Percentiles rank a stretch among this genome's conserved stretches.
phyloP scores from a whole-genome alignment of 2,113 vertebrate genomes.

The Telmatochromis brichardi region DNA sequence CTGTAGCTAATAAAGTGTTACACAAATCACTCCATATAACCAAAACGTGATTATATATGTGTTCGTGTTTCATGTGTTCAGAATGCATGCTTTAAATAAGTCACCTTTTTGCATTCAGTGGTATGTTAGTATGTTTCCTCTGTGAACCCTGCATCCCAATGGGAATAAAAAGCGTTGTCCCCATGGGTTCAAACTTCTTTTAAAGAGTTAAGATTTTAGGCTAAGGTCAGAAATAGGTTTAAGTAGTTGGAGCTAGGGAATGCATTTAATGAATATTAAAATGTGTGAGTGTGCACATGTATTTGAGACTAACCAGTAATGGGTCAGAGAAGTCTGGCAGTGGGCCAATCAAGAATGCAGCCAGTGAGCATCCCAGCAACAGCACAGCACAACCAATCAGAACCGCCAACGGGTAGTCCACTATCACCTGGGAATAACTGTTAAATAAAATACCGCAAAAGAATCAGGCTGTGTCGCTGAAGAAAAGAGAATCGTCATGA shows the following conservation, averaged over 20 bases:
- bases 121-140: not conserved
- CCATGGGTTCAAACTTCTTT: not conserved
- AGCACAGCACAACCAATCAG: slow-evolving; percentile 74
- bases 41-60: not conserved
- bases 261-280: not conserved
- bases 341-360: slow-evolving; percentile 79
- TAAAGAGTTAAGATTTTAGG: not conserved
- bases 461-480: not conserved
- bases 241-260: not conserved
- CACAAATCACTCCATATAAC: not conserved
- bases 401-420: slow-evolving; percentile 79
- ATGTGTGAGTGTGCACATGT: not conserved
- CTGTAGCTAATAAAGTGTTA: not conserved
- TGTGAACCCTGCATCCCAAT: not conserved
- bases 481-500: not conserved
- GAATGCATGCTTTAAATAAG: not conserved
- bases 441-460: slow-evolving; percentile 35
- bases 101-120: not conserved
- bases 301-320: slow-evolving; percentile 75
- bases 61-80: not conserved
- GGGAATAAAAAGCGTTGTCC: accelerated
- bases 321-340: slow-evolving; percentile 92
- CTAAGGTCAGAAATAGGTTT: not conserved
- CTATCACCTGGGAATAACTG: slow-evolving; percentile 87
- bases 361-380: slow-evolving; percentile 79